Percentiles rank a stretch among this genome's conserved stretches.
Evolutionary conservation across 2,888 invertebrate genomes (phyloP).

Genomic region (Ellobium chinense): DNA sequence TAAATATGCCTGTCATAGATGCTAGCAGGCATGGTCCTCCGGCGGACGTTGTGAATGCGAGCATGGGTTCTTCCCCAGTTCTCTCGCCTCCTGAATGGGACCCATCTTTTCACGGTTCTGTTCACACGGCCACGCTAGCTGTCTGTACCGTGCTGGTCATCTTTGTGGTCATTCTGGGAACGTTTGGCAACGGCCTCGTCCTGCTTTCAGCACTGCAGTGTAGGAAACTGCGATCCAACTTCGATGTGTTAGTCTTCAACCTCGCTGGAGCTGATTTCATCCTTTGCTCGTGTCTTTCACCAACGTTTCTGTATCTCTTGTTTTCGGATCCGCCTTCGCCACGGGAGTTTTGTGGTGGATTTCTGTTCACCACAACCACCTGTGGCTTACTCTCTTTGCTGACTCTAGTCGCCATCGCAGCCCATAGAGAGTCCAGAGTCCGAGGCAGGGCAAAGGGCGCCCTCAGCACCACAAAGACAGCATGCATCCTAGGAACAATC

Average conservation of each 20-base stretch:
- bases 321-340: constrained; percentile 65
- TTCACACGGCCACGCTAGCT: constrained; percentile 69
- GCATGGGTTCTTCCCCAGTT: not conserved
- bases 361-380: constrained; percentile 62
- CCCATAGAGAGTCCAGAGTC: constrained; percentile 64
- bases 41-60: not conserved
- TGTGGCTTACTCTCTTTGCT: constrained; percentile 64
- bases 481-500: constrained; percentile 56
- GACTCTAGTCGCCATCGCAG: constrained; percentile 65
- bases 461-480: constrained; percentile 58
- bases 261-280: constrained; percentile 68
- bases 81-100: constrained; percentile 35
- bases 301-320: constrained; percentile 64
- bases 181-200: constrained; percentile 69
- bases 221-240: constrained; percentile 61
- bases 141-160: constrained; percentile 70
- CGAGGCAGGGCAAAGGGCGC: constrained; percentile 57
- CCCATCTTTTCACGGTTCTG: constrained; percentile 57
- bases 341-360: constrained; percentile 64
- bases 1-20: constrained; percentile 16
- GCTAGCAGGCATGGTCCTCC: not conserved
- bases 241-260: constrained; percentile 65
- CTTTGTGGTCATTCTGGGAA: constrained; percentile 67
- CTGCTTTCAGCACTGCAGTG: constrained; percentile 61
- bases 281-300: constrained; percentile 65